phyloP scores from a whole-genome alignment of 2,113 vertebrate genomes.

The Noturus placidus region DNA sequence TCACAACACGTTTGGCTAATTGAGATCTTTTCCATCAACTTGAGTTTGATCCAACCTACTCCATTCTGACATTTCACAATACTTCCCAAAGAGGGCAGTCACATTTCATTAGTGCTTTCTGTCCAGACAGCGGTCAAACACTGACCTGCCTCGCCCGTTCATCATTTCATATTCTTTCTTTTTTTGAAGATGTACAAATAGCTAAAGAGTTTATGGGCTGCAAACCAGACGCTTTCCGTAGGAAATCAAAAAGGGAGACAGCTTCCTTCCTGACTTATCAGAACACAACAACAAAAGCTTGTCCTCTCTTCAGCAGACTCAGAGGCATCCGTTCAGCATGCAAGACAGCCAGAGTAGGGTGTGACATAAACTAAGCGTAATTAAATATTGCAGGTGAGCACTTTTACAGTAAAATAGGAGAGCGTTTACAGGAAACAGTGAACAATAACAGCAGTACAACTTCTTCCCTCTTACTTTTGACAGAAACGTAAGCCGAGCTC shows the following conservation, averaged over 20 bases:
- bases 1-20: too few relatives aligned
- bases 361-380: not conserved
- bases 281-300: slow-evolving; percentile 65
- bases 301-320: slow-evolving; percentile 45
- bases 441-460: not conserved
- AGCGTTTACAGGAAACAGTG: not conserved
- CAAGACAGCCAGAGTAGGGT: not conserved
- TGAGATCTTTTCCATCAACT: not conserved
- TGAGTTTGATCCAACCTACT: not conserved
- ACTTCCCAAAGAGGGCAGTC: slow-evolving; percentile 47
- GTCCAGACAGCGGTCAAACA: slow-evolving; percentile 16
- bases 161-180: not conserved
- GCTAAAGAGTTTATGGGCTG: slow-evolving; percentile 73
- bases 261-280: slow-evolving; percentile 87
- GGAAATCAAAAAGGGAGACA: slow-evolving; percentile 91
- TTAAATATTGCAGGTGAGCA: not conserved
- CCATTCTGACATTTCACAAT: slow-evolving; percentile 16
- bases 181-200: slow-evolving; percentile 74
- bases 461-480: slow-evolving; percentile 78
- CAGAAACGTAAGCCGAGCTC: slow-evolving; percentile 83
- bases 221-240: slow-evolving; percentile 73
- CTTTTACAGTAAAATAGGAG: slow-evolving; percentile 2
- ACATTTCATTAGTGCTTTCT: not conserved
- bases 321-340: slow-evolving; percentile 46
- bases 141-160: slow-evolving; percentile 39